Percentiles rank a stretch among this genome's conserved stretches.
phyloP scores from a whole-genome alignment of 2,888 invertebrate species.

The Heliconius cydno region DNA sequence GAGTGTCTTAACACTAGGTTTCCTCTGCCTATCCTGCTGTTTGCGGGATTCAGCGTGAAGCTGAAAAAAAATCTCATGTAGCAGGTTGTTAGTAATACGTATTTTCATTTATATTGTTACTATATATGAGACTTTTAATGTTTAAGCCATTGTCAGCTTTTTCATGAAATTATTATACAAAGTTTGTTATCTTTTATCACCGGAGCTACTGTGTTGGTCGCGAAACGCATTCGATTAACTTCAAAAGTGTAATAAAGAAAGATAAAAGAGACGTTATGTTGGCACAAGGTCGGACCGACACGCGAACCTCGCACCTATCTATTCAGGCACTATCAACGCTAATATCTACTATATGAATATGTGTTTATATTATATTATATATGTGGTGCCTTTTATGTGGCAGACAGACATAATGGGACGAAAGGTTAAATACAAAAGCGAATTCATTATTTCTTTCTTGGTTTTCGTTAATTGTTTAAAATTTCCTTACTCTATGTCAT shows the following conservation, averaged over 20 bases:
- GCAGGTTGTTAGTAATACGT: too few species aligned
- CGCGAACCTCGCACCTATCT: slow-evolving; percentile 64
- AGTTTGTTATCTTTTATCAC: slow-evolving; percentile 37
- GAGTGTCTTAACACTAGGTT: too few species aligned
- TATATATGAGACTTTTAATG: neutral
- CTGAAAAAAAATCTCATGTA: too few species aligned
- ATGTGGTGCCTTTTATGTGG: slow-evolving; percentile 4
- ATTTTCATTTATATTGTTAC: too few species aligned
- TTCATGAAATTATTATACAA: slow-evolving; percentile 19
- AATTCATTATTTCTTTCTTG: neutral
- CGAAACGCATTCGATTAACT: slow-evolving; percentile 70
- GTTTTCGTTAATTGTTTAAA: too few species aligned
- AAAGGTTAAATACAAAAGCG: neutral
- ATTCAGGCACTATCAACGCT: slow-evolving; percentile 64
- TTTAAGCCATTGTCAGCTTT: slow-evolving; percentile 11
- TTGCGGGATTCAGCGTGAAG: too few species aligned
- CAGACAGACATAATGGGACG: neutral
- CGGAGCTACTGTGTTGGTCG: slow-evolving; percentile 52
- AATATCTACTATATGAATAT: slow-evolving; percentile 55
- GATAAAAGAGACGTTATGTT: slow-evolving; percentile 54
- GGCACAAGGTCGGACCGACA: slow-evolving; percentile 66
- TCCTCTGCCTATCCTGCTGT: too few species aligned
- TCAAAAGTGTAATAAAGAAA: slow-evolving; percentile 65
- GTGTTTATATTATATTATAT: slow-evolving; percentile 12
- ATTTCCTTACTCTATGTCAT: too few species aligned